Base-by-base conservation (phyloP, 2,888 invertebrate species). In the Acleris holmiana region DNA sequence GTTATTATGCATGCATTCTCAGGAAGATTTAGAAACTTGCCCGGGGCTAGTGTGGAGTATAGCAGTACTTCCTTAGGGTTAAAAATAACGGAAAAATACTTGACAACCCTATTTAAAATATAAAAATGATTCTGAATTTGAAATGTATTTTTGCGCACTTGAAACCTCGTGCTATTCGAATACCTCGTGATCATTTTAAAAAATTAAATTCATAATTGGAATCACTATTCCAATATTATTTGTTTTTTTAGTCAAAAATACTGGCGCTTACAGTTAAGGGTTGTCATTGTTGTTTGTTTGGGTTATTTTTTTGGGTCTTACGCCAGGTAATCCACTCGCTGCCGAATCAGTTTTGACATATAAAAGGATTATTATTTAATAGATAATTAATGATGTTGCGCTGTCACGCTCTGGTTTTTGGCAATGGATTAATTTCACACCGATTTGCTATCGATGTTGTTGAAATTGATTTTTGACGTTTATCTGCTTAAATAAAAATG, bases 1-100 rank as follows among this genome's bases (percentile, higher is more conserved):
- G 85, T 88, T 89, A 88, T 87, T 91, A 92, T 89, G 89, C 90
- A 90, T 83, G 84, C 83, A 79, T 91, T 91, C 91, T 91, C 91
- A 90, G 89, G 91, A 88, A 83, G 91, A 91, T 91, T 91, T 91
- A 74, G 73, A 73, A 74, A 72, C 72, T 81, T 48, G 91, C 91
- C 89, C 68, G 68, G 83, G 89, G 92, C 91, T 71, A 80, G 71
- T 80, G 80, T 81, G 76, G 73, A 82, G 79, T 72, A 76, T 74
- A 70, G 70, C 72, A 79, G 75, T 76, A 73, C 81, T 86, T 89
- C 84, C 85, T 83, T 82, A 74, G 86, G 82, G 83, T 80, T 73
- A 73, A 67, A 73, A 71, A 70, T 73, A 67, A 78, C 83, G 77
- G 72, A 83, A 59, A 40, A 59, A 63, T 63, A 35, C 59, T 65